Evolutionary conservation across 2,113 vertebrate genomes (phyloP), one percentile per base, ranked within the genome.

Genomic region (Anhinga rufa): DNA sequence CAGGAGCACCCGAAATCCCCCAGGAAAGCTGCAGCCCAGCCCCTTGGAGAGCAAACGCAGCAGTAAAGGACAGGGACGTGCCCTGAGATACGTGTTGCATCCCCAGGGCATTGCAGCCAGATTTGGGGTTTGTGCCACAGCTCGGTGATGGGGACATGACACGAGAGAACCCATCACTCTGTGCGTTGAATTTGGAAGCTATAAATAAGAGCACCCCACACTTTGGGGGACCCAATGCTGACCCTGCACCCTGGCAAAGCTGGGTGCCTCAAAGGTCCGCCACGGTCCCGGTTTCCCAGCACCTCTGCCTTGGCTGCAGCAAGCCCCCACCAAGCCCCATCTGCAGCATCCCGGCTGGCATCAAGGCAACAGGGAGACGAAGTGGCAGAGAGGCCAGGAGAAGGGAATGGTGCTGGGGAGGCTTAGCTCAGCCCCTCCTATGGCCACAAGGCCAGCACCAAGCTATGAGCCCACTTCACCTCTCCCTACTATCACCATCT

Each of bases 171-270:
- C 46, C 68, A 80, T 29, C 60, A 66, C 61, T 10, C 48, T 34
- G 25, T 58, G 75, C 85, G 86, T 10, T 91, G 84, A 82, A 90
- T 77, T 29, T 66, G 62, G 84, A 96, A 96, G 90, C 82, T 76
- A 17, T 82, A 74, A 92, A 38, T 92, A 87, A 82, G 48, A 89
- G 61, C 20, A 87, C 36, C 16, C 61, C 48, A 55, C 22, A 12
- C 21, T 69, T 36, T 15, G 28, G 24, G 52, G 57, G 29, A 71
- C n/a, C 7, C 77, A 64, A 77, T 31, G 72, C 61, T 91, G 80
- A 62, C 48, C 51, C 20, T 77, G 55, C 42, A 38, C 17, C 54
- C 49, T 4, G 8, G 69, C 51, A 89, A 91, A 95, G 55, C 85
- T 71, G 68, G 38, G 72, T 83, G 40, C 51, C 82, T 78, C 38